These are phyloP conservation scores for Plodia interpunctella DNA, from an alignment of 1,140 invertebrate genomes.

Conservation along the genomic window DNA sequence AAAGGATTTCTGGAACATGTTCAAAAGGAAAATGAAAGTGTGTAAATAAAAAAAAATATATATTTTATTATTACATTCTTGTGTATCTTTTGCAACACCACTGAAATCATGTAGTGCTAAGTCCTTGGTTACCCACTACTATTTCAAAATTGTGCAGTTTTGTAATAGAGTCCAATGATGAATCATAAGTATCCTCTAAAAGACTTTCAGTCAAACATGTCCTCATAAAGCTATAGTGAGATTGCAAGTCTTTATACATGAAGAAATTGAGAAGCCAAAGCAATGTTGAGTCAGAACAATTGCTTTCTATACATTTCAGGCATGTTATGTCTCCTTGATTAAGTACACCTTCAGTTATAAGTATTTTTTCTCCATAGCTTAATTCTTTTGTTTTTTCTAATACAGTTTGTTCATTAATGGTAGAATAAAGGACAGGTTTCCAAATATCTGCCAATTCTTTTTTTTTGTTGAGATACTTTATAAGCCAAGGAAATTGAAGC, in stretches of 20 bases:
- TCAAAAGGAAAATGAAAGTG: conserved; percentile 19
- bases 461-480: conserved; percentile 12
- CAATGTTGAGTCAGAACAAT: conserved; percentile 19
- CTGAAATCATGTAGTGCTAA: not conserved
- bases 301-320: conserved; percentile 28
- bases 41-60: not conserved
- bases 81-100: no score
- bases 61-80: not conserved
- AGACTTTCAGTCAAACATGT: conserved; percentile 25
- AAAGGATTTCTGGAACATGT: conserved; percentile 80
- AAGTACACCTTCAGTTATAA: conserved; percentile 24
- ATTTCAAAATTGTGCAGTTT: conserved; percentile 4
- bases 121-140: not conserved
- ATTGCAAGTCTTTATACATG: conserved; percentile 31
- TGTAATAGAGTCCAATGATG: not conserved
- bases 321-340: conserved; percentile 30
- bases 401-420: conserved; percentile 8
- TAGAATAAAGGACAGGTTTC: not conserved
- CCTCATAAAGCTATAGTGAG: conserved; percentile 24
- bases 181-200: not conserved
- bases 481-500: conserved; percentile 31
- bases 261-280: conserved; percentile 33
- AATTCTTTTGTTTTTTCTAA: conserved; percentile 12
- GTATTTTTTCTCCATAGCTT: conserved; percentile 9
- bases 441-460: not conserved